phyloP scores from a whole-genome alignment of 2,797 vertebrate species.

The Lagorchestes hirsutus region DNA sequence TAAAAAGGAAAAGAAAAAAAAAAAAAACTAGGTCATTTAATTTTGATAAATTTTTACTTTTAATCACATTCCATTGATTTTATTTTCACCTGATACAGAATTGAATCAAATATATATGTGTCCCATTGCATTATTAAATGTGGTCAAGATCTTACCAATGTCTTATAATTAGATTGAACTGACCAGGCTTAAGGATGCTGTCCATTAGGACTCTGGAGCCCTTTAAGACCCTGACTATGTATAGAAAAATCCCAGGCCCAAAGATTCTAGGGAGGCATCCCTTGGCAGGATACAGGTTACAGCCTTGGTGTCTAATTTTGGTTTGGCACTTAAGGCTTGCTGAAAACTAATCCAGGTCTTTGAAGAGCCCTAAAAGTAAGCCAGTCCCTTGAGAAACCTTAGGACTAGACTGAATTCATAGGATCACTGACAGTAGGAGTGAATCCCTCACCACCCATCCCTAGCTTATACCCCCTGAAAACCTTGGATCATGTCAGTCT shows the following conservation, averaged over 20 bases:
- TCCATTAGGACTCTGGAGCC: background rate
- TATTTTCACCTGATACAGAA: background rate
- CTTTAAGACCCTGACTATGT: background rate
- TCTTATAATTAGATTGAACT: background rate
- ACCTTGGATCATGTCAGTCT: background rate
- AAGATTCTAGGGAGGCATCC: background rate
- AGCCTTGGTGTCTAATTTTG: background rate
- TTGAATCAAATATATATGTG: background rate
- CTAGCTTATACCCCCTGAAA: background rate
- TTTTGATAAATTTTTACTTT: background rate
- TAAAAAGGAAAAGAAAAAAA: no score
- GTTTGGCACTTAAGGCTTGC: background rate
- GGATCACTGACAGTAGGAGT: background rate
- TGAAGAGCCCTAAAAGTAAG: background rate
- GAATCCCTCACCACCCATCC: background rate
- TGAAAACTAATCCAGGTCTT: background rate
- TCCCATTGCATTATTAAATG: background rate
- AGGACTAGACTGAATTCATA: background rate
- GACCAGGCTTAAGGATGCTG: background rate
- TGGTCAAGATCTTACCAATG: background rate
- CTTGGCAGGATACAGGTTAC: background rate
- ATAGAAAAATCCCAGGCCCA: background rate
- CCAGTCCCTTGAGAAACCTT: background rate
- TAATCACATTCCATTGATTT: background rate
- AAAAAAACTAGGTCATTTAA: background rate